These are phyloP conservation scores for Bombus pyrosoma DNA, from an alignment of 1,140 invertebrate species.

Conservation along the genomic window DNA sequence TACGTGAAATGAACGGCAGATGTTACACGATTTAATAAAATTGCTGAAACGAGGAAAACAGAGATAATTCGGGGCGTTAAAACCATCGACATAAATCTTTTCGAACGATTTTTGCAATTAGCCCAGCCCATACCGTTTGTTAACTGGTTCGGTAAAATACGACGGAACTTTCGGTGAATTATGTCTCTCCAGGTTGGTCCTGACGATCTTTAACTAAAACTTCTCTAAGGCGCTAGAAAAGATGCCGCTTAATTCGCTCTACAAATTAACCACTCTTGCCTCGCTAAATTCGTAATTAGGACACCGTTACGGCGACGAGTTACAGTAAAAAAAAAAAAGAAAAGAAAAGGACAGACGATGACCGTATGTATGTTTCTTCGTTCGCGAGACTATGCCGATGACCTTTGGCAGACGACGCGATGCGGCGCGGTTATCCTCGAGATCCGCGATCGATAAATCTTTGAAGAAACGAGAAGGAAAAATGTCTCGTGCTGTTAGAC, in stretches of 20 bases:
- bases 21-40: neutral
- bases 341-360: neutral
- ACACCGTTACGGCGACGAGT: neutral
- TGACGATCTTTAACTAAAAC: conserved; percentile 38
- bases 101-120: conserved; percentile 50
- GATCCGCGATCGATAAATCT: neutral
- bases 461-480: too few relatives aligned
- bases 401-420: too few relatives aligned
- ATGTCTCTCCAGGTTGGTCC: conserved; percentile 1
- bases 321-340: neutral
- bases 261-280: conserved; percentile 55
- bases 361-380: neutral
- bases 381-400: neutral
- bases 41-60: neutral
- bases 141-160: conserved; percentile 22
- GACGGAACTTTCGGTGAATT: conserved; percentile 43
- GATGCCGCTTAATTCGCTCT: conserved; percentile 46
- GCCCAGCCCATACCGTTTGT: neutral
- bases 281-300: conserved; percentile 44
- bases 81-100: conserved; percentile 17
- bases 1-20: too few relatives aligned
- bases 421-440: too few relatives aligned
- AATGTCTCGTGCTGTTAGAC: too few relatives aligned
- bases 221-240: conserved; percentile 32
- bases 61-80: neutral